Evolutionary conservation across 2,113 vertebrate species (phyloP).

Genomic region (Planiliza haematocheilus): DNA sequence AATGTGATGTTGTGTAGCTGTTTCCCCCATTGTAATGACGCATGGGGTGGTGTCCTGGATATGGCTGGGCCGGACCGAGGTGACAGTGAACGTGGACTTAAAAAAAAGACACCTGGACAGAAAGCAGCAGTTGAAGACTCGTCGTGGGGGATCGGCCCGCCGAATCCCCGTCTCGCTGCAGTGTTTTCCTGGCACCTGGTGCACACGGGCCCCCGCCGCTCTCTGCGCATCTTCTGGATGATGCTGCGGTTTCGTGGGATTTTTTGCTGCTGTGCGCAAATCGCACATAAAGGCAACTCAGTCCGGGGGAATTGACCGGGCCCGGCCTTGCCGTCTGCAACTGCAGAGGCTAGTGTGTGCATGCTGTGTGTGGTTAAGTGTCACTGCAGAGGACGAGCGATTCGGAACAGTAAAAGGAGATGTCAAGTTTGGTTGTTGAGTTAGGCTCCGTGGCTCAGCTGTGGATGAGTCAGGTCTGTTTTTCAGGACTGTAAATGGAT

Average conservation of each 20-base stretch:
- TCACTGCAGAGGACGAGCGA: conserved; percentile 58
- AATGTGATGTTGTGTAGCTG: not conserved
- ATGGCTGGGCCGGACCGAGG: not conserved
- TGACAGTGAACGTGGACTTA: not conserved
- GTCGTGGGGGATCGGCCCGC: not conserved
- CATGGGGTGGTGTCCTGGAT: conserved; percentile 63
- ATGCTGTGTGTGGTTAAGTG: conserved; percentile 15
- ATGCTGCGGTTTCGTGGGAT: conserved; percentile 77
- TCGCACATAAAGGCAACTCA: conserved; percentile 30
- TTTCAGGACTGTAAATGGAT: conserved; percentile 16
- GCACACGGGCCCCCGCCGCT: conserved; percentile 45
- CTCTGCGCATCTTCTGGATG: conserved; percentile 69
- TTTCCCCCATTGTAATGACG: conserved; percentile 28
- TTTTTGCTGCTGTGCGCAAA: conserved; percentile 83
- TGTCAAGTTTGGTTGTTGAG: conserved; percentile 43
- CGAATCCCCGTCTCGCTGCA: conserved; percentile 29
- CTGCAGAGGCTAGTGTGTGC: conserved; percentile 47
- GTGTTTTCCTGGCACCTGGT: conserved; percentile 28
- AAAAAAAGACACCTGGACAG: conserved; percentile 14
- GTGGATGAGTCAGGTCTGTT: conserved; percentile 43
- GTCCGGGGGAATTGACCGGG: conserved; percentile 15
- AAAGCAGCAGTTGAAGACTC: conserved; percentile 5
- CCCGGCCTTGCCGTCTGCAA: not conserved
- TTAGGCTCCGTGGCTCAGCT: conserved; percentile 40
- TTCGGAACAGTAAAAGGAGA: conserved; percentile 48